Conservation (phyloP, 2,888 invertebrate genomes). For the Iphiclides podalirius region DNA sequence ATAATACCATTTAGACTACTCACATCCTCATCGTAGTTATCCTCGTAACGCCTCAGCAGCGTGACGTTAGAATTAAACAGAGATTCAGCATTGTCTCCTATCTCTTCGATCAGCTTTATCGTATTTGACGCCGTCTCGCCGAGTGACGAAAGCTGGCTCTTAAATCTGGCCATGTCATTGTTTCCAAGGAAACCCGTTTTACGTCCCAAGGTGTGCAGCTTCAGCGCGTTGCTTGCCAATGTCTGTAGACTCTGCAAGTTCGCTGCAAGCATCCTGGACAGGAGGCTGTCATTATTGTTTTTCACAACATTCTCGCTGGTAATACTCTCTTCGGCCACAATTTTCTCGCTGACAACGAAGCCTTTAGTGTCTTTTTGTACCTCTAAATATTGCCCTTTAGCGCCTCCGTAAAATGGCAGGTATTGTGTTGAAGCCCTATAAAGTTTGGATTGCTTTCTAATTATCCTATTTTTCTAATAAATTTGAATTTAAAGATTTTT, state of each 20-base stretch:
- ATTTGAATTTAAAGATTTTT: not conserved
- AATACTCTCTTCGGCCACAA: conserved; percentile 67
- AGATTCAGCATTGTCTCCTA: conserved; percentile 73
- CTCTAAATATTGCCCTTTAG: conserved; percentile 84
- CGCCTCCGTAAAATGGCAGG: conserved; percentile 86
- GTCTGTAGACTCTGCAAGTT: conserved; percentile 81
- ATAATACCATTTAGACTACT: too few relatives aligned
- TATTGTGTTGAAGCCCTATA: conserved; percentile 57
- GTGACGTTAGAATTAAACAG: conserved; percentile 55
- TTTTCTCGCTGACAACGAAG: conserved; percentile 66
- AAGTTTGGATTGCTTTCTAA: conserved; percentile 4
- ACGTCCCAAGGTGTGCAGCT: conserved; percentile 81
- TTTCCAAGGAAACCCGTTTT: conserved; percentile 76
- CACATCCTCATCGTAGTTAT: conserved; percentile 48
- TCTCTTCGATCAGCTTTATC: conserved; percentile 76
- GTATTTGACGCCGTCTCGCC: conserved; percentile 80
- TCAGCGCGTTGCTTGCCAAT: conserved; percentile 79
- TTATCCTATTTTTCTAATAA: not conserved
- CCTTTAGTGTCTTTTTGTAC: conserved; percentile 78
- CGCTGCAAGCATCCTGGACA: conserved; percentile 66
- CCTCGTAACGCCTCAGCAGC: conserved; percentile 43
- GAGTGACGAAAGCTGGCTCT: conserved; percentile 75
- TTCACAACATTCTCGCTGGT: conserved; percentile 63
- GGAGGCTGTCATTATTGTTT: conserved; percentile 59
- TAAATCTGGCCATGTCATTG: conserved; percentile 78